These are phyloP conservation scores for Penaeus japonicus DNA, from an alignment of 1,140 invertebrate species.

Conservation along the genomic window DNA sequence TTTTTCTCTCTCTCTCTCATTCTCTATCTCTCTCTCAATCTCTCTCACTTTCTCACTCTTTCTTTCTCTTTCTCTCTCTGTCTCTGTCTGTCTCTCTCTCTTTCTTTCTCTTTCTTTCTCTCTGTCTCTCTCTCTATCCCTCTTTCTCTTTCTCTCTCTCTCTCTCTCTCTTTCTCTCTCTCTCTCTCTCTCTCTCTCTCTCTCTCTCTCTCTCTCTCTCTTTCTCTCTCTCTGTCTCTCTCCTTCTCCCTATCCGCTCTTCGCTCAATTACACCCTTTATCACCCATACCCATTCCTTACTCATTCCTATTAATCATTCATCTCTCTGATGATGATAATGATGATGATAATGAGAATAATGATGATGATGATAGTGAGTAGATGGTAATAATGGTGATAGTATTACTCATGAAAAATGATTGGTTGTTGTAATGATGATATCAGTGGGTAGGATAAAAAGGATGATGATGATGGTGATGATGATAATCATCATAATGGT, in stretches of 20 bases:
- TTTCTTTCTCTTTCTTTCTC: no score
- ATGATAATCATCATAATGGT: background rate
- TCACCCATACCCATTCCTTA: background rate
- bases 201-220: no score
- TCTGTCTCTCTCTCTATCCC: no score
- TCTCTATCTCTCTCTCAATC: no score
- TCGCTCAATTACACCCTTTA: background rate
- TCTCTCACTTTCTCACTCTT: background rate
- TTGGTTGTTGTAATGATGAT: background rate
- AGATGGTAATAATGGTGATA: background rate
- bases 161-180: no score
- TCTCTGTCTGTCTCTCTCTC: background rate
- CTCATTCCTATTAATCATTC: background rate
- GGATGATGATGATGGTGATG: background rate
- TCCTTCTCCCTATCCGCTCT: background rate
- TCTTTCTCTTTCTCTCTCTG: background rate
- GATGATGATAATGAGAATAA: background rate
- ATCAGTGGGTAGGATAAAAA: background rate
- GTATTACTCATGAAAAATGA: background rate
- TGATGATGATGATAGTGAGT: background rate
- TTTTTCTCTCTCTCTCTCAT: no score
- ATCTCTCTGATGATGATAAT: background rate
- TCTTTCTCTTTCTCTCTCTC: no score
- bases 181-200: no score
- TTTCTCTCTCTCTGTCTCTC: background rate